These are phyloP conservation scores for Acrocera orbiculus DNA, from an alignment of 2,888 invertebrate species.

Conservation along the genomic window DNA sequence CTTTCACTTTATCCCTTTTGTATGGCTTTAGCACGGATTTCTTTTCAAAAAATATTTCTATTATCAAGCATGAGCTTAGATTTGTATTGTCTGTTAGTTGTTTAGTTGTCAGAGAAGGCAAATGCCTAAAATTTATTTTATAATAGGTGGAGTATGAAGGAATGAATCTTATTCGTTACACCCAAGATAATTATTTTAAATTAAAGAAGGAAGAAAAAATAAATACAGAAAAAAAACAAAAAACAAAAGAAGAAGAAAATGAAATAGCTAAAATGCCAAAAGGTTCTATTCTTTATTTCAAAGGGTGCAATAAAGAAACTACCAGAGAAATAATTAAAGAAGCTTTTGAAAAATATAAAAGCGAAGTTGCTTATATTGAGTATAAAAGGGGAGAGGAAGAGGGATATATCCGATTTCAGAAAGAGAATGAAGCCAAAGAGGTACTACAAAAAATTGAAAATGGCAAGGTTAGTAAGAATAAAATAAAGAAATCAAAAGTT, in stretches of 20 bases:
- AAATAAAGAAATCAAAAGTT: not conserved
- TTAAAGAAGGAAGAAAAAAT: constrained; percentile 45
- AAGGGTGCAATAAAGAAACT: constrained; percentile 40
- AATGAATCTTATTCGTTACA: constrained; percentile 43
- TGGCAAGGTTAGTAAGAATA: constrained; percentile 34
- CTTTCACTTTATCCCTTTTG: too few relatives aligned
- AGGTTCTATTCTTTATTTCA: constrained; percentile 56
- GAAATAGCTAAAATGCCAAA: constrained; percentile 36
- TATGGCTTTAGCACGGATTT: too few relatives aligned
- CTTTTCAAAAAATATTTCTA: too few relatives aligned
- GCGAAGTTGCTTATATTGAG: constrained; percentile 55
- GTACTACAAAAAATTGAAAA: constrained; percentile 44
- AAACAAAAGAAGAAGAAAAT: constrained; percentile 25
- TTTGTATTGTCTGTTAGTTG: too few relatives aligned
- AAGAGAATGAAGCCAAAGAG: constrained; percentile 49
- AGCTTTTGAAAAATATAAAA: constrained; percentile 32
- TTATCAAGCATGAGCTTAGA: too few relatives aligned
- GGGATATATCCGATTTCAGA: constrained; percentile 53
- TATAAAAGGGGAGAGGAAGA: constrained; percentile 54
- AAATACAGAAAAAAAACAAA: constrained; percentile 30
- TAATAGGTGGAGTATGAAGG: constrained; percentile 44
- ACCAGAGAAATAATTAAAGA: constrained; percentile 58
- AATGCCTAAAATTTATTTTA: not conserved
- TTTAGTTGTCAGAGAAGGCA: not conserved
- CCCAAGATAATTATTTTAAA: constrained; percentile 50